These are phyloP conservation scores for Tetranychus truncatus DNA, from an alignment of 2,888 invertebrate genomes.

Conservation along the genomic window DNA sequence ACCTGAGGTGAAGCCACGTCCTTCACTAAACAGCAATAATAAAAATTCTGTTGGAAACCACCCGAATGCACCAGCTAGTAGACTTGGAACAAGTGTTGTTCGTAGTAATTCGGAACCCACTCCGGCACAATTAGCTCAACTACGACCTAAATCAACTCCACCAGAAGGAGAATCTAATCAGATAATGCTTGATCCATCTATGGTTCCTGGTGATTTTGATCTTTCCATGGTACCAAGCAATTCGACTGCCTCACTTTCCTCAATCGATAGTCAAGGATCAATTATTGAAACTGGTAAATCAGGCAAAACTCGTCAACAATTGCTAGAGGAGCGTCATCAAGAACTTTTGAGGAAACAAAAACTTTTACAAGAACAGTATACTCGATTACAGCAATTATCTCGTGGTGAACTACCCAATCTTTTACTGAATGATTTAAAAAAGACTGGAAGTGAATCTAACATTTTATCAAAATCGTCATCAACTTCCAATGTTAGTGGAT, in stretches of 20 bases:
- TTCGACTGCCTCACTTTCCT: constrained; percentile 23
- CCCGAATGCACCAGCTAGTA: constrained; percentile 22
- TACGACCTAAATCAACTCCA: constrained; percentile 17
- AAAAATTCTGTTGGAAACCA: constrained; percentile 21
- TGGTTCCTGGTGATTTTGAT: constrained; percentile 17
- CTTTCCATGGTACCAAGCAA: constrained; percentile 22
- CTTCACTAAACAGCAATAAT: constrained; percentile 9
- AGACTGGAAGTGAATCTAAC: constrained; percentile 72
- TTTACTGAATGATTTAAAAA: constrained; percentile 44
- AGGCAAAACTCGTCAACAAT: constrained; percentile 30
- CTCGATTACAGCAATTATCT: constrained; percentile 67
- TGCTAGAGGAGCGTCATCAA: constrained; percentile 64
- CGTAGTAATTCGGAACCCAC: constrained; percentile 33
- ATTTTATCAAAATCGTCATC: constrained; percentile 62
- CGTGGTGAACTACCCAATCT: constrained; percentile 34
- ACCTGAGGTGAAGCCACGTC: constrained; percentile 11
- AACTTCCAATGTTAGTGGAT: constrained; percentile 43
- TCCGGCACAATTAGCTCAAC: background rate
- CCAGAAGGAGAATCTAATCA: constrained; percentile 17
- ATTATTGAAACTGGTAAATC: constrained; percentile 19
- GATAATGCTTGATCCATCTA: constrained; percentile 12
- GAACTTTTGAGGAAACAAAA: constrained; percentile 70
- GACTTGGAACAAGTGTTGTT: constrained; percentile 43
- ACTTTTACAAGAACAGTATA: constrained; percentile 74
- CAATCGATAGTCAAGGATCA: constrained; percentile 19